Evolutionary conservation across 2,113 vertebrate genomes (phyloP).

Genomic region (Leptosomus discolor): DNA sequence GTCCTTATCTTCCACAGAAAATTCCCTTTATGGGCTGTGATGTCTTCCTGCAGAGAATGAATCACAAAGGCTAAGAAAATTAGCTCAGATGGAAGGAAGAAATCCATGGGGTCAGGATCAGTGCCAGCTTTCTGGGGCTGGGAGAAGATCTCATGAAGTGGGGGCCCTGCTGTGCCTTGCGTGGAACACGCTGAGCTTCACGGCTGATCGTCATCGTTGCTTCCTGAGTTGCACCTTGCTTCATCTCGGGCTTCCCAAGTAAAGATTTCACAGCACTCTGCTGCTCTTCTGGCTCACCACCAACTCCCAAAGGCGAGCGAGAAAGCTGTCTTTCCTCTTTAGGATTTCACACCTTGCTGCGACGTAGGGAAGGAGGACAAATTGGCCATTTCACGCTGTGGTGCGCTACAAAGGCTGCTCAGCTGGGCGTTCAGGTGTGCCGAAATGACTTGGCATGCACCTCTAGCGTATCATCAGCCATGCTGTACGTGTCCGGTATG

Average conservation of each 20-base stretch:
- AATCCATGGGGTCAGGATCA: not conserved
- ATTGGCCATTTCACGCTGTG: not conserved
- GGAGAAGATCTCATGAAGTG: rapidly evolving
- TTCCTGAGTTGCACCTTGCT: not conserved
- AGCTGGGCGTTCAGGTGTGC: not conserved
- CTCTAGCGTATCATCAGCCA: rapidly evolving
- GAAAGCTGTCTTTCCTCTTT: not conserved
- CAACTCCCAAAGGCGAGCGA: not conserved
- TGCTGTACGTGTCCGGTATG: rapidly evolving
- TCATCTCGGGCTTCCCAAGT: not conserved
- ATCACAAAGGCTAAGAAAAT: rapidly evolving
- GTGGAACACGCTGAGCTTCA: not conserved
- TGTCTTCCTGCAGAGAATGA: not conserved
- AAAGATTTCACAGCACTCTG: not conserved
- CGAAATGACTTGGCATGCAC: not conserved
- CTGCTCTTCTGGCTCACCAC: not conserved
- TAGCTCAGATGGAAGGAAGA: not conserved
- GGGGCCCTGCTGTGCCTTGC: not conserved
- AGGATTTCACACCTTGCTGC: not conserved
- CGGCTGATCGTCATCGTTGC: rapidly evolving
- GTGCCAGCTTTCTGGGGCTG: not conserved
- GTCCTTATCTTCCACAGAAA: not conserved
- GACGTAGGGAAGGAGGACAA: not conserved
- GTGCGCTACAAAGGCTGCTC: not conserved
- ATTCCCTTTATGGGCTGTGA: not conserved